Conservation (phyloP, 2,113 vertebrate species). For the Grammomys surdaster region DNA sequence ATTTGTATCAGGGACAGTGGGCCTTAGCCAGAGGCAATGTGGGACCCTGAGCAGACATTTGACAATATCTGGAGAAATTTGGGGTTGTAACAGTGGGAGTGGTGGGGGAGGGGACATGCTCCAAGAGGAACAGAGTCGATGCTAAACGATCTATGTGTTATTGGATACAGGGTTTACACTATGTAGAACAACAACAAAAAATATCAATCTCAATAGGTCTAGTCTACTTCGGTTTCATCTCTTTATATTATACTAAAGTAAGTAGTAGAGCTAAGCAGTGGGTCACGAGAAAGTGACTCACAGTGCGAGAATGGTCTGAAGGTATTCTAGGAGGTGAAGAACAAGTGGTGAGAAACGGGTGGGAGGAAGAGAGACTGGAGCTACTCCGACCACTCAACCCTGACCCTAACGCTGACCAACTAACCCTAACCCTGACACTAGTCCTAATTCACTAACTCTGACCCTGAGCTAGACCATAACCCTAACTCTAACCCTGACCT, state of each 20-base stretch:
- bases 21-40: not conserved
- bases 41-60: not conserved
- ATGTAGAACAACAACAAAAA: too few relatives aligned
- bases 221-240: not conserved
- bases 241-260: not conserved
- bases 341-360: not conserved
- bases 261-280: not conserved
- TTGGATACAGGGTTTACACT: not conserved
- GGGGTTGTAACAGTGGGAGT: not conserved
- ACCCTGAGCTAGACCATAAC: not conserved
- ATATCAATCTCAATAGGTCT: not conserved
- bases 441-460: not conserved
- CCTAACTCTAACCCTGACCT: not conserved
- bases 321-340: not conserved
- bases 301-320: not conserved
- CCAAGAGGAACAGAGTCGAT: rapidly evolving
- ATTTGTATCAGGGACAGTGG: not conserved
- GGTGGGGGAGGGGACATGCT: not conserved
- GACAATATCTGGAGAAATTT: not conserved
- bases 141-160: not conserved
- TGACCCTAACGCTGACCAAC: not conserved
- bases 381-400: not conserved
- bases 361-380: not conserved
- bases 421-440: not conserved
- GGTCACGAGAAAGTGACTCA: not conserved